Percentiles rank a stretch among this genome's conserved stretches.
phyloP scores from a whole-genome alignment of 2,113 vertebrate species.

The Oryctolagus cuniculus region mOryCun1.1 NC_091436.1:52383501-52384000 shows the following conservation, averaged over 20 bases:
- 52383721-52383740: background rate
- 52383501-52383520: background rate
- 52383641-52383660: background rate
- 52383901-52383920: background rate
- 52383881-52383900: constrained; percentile 28
- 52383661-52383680: background rate
- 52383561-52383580: background rate
- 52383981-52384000: background rate
- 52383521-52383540: background rate
- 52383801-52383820: background rate
- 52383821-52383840: constrained; percentile 42
- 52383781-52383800: constrained; percentile 26
- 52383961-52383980: background rate
- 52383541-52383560: background rate
- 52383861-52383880: constrained; percentile 3
- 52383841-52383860: background rate
- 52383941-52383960: constrained; percentile 9
- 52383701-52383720: background rate
- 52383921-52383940: constrained; percentile 54
- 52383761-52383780: background rate
- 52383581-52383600: background rate
- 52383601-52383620: background rate
- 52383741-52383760: background rate
- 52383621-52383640: background rate
- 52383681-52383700: background rate